Evolutionary conservation across 2,797 vertebrate species (phyloP).

Genomic region (Labeo calbasu): DNA sequence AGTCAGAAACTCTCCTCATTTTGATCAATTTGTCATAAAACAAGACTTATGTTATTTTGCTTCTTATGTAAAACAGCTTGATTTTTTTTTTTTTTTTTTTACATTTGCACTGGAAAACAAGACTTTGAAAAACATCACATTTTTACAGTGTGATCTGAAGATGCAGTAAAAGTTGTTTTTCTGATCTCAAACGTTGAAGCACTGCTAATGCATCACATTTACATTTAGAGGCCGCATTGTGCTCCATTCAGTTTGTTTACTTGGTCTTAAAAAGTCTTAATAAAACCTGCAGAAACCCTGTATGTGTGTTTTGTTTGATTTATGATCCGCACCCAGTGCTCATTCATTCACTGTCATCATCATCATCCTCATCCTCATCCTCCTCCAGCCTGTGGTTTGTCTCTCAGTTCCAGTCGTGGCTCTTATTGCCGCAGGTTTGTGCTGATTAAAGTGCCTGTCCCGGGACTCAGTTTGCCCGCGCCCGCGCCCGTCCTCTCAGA

Average conservation of each 20-base stretch:
- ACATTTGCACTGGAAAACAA: not conserved
- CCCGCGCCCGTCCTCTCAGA: constrained; percentile 75
- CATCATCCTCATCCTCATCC: not conserved
- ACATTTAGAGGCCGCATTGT: not conserved
- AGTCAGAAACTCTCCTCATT: not conserved
- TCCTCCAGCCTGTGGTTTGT: not conserved
- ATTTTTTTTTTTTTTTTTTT: too few species aligned
- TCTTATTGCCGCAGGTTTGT: not conserved
- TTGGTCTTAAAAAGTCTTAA: too few species aligned
- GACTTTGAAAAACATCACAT: too few species aligned
- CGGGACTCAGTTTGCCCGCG: too few species aligned
- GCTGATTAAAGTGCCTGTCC: not conserved
- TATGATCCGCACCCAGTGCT: not conserved
- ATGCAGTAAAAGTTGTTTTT: too few species aligned
- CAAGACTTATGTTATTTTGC: not conserved
- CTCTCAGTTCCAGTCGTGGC: not conserved
- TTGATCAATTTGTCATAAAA: not conserved
- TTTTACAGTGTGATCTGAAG: too few species aligned
- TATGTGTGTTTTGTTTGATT: too few species aligned
- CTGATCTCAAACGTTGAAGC: not conserved
- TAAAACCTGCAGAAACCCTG: too few species aligned
- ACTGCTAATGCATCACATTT: not conserved
- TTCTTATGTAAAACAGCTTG: not conserved
- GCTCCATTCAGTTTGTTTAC: too few species aligned
- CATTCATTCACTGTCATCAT: not conserved